These are phyloP conservation scores for Caenorhabditis brenneri DNA, from an alignment of 1,140 invertebrate species.

Conservation along the genomic window DNA sequence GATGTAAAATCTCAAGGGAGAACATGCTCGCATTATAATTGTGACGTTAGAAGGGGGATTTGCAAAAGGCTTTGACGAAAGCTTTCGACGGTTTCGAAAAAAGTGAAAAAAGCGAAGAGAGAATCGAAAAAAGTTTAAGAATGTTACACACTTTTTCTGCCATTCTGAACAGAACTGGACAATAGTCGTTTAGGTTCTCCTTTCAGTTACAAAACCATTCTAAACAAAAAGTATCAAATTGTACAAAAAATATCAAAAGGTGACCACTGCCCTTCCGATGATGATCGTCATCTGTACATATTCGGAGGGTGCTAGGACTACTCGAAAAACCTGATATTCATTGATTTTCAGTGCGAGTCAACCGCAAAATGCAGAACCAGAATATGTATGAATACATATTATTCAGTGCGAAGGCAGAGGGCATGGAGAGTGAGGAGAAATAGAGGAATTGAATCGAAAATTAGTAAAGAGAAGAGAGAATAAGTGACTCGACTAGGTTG, in stretches of 20 bases:
- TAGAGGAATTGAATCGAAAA: conserved; percentile 37
- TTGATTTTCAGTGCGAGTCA: conserved; percentile 37
- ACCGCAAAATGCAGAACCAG: conserved; percentile 37
- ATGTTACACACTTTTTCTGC: conserved; percentile 5
- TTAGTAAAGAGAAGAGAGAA: neutral
- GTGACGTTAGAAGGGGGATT: conserved; percentile 34
- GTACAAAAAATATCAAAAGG: neutral
- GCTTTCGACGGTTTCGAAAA: conserved; percentile 15
- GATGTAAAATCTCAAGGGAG: conserved; percentile 22
- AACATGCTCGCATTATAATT: conserved; percentile 39
- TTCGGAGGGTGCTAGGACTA: neutral
- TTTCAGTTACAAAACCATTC: too few relatives aligned
- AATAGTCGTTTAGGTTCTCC: neutral
- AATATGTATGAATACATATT: conserved; percentile 38
- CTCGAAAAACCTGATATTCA: conserved; percentile 31
- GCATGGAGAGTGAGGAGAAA: neutral
- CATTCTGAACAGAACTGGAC: neutral
- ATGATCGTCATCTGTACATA: neutral
- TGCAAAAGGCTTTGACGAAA: neutral
- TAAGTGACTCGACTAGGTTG: neutral
- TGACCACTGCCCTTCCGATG: neutral
- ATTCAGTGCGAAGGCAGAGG: neutral
- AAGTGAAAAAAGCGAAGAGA: neutral
- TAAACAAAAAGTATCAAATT: neutral
- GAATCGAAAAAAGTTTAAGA: neutral